Evolutionary conservation across 2,113 vertebrate genomes (phyloP).

Genomic region (Campylomormyrus numenius): DNA sequence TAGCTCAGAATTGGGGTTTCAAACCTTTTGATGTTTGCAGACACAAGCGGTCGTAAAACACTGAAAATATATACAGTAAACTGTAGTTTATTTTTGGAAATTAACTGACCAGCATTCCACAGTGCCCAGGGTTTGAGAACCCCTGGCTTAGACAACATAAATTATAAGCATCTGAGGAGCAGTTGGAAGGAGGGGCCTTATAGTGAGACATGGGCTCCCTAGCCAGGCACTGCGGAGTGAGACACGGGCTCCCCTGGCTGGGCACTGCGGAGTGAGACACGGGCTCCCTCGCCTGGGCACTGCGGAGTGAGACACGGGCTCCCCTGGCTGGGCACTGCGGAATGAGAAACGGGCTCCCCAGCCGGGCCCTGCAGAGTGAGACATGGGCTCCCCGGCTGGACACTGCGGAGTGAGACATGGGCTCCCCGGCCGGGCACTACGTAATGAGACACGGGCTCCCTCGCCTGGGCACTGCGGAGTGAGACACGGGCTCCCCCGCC

Average conservation of each 20-base stretch:
- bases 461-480: too few relatives aligned
- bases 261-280: too few relatives aligned
- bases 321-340: too few relatives aligned
- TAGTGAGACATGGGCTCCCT: background rate
- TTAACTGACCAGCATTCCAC: background rate
- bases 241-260: too few relatives aligned
- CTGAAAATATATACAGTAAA: background rate
- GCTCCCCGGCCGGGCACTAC: background rate
- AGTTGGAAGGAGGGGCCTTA: background rate
- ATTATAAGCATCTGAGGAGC: background rate
- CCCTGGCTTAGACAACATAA: background rate
- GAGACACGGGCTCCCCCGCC: background rate
- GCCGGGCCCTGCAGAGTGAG: conserved; percentile 36
- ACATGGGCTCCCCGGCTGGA: background rate
- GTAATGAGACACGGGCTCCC: conserved; percentile 35
- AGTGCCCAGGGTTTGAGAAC: background rate
- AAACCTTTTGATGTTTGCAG: background rate
- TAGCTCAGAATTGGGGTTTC: background rate
- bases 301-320: conserved; percentile 36
- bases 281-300: background rate
- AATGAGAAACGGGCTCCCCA: too few relatives aligned
- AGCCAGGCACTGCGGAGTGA: too few relatives aligned
- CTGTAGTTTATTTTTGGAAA: background rate
- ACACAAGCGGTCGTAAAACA: background rate
- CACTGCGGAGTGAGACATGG: too few relatives aligned